Conservation (phyloP, 2,888 invertebrate species). For the Pomacea canaliculata region DNA sequence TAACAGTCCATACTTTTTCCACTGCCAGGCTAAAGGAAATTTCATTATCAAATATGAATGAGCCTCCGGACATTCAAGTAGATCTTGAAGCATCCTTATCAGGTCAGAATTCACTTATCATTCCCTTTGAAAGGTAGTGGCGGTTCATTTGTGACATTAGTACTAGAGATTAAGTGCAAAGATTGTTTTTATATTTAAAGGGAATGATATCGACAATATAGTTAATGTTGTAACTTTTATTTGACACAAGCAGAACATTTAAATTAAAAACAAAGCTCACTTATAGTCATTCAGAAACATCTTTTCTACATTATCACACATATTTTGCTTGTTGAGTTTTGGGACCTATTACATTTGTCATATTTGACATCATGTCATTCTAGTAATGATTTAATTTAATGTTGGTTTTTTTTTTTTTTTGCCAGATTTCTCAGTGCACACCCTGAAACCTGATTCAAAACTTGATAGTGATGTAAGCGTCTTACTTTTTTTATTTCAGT, state of each 20-base stretch:
- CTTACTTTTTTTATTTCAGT: neutral
- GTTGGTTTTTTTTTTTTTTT: neutral
- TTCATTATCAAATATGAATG: neutral
- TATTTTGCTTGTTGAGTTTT: too few relatives aligned
- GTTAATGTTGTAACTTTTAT: too few relatives aligned
- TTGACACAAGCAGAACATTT: too few relatives aligned
- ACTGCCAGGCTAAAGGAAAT: neutral
- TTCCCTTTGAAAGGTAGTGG: neutral
- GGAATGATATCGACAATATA: too few relatives aligned
- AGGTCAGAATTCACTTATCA: neutral
- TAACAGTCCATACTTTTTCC: neutral
- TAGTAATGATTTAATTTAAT: neutral
- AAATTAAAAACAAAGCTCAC: too few relatives aligned
- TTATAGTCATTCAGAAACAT: too few relatives aligned
- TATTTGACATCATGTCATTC: neutral
- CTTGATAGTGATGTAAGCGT: neutral
- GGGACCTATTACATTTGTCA: too few relatives aligned
- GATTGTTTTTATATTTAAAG: too few relatives aligned
- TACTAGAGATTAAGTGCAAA: too few relatives aligned
- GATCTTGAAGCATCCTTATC: conserved; percentile 20
- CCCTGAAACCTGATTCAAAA: conserved; percentile 4
- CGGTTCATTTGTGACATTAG: too few relatives aligned
- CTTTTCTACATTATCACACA: too few relatives aligned
- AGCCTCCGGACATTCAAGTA: neutral
- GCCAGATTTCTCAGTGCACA: neutral